Base-by-base conservation (phyloP, 2,113 vertebrate species). In the Megaptera novaeangliae region DNA sequence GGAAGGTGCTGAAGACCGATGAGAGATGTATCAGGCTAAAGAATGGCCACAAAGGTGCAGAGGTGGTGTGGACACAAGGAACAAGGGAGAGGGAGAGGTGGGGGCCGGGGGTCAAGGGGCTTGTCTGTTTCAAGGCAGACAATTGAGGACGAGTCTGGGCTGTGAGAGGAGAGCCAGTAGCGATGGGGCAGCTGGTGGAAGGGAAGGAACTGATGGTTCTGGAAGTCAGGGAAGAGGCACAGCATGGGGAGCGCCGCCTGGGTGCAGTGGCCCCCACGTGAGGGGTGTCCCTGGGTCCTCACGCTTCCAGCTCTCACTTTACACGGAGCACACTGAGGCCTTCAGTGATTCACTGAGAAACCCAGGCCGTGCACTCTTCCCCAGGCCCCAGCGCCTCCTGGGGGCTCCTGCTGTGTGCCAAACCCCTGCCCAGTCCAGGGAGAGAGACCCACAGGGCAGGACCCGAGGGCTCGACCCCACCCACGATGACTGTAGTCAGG, bases 301-400 rank as follows among this genome's bases (percentile, higher is more conserved):
- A 4, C 0, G 12, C 8, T 14, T n/a, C 29, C 57, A 44, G 23
- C 10, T 78, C 39, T 87, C 15, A 6, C 34, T 52, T 25, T 29
- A n/a, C 66, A 46, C 29, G 68, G 39, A 17, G 31, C 46, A 6
- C 5, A 0, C 5, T 3, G 71, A 85, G 13, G 7, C 11, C 46
- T 44, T 6, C n/a, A 34, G 57, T 9, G 46, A 64, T 55, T 25
- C 0, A 0, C 44, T 11, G 46, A 88, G 66, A 80, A 39, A 21
- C 10, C 27, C 52, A 52, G 52, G 94, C 68, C 2, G 0, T 11
- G 27, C 23, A 9, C 78, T 31, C 64, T 21, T 31, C 27, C 36
- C 59, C 9, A 4, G 21, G 69, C 14, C 52, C 34, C 0, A 0
- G 31, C 0, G 4, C 71, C 63, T 20, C 41, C 39, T 34, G 0